Conservation (phyloP, 2,888 invertebrate genomes). For the Caradrina clavipalpis region DNA sequence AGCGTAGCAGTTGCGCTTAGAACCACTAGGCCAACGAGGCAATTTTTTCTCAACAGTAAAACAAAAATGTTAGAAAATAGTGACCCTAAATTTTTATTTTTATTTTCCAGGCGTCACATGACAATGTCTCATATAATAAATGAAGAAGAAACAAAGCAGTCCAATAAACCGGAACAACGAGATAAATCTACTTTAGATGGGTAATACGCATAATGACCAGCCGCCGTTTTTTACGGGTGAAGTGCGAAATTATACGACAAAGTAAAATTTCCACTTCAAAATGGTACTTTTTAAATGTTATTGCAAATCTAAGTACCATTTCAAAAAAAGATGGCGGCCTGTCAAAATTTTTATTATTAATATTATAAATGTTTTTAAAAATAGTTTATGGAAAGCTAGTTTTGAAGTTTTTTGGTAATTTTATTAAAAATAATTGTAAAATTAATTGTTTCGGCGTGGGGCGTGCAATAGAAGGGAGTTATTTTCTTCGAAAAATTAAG, state of each 20-base stretch:
- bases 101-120: conserved; percentile 81
- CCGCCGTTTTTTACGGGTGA: conserved; percentile 53
- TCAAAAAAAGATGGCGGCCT: conserved; percentile 54
- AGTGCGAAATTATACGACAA: conserved; percentile 15
- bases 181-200: conserved; percentile 57
- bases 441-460: conserved; percentile 40
- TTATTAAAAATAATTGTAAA: conserved; percentile 57
- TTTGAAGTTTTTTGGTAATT: conserved; percentile 61
- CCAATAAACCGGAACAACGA: conserved; percentile 62
- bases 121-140: conserved; percentile 77
- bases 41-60: too few relatives aligned
- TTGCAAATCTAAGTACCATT: conserved; percentile 23
- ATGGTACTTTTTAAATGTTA: conserved; percentile 36
- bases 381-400: conserved; percentile 66
- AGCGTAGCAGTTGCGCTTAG: too few relatives aligned
- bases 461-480: conserved; percentile 37
- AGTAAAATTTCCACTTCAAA: conserved; percentile 2
- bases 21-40: too few relatives aligned
- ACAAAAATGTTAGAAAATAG: not conserved
- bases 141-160: conserved; percentile 62
- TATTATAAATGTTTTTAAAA: conserved; percentile 59
- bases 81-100: not conserved
- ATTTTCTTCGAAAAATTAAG: conserved; percentile 24
- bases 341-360: conserved; percentile 46
- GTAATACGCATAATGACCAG: conserved; percentile 44